Evolutionary conservation across 2,113 vertebrate species (phyloP).

Genomic region (Narcine bancroftii): DNA sequence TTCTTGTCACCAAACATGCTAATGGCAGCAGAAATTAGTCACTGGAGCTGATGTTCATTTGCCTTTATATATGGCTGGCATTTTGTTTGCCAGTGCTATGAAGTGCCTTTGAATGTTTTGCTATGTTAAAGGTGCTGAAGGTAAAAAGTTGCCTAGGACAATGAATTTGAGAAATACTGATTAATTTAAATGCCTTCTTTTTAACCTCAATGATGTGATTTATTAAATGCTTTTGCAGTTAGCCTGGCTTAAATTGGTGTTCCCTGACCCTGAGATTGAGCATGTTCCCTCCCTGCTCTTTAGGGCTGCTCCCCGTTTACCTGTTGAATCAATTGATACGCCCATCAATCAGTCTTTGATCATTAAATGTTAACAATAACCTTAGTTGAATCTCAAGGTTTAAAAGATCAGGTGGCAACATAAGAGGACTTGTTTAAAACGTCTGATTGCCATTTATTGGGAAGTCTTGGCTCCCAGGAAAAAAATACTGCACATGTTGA

Average conservation of each 20-base stretch:
- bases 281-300: background rate
- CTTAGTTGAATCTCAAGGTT: background rate
- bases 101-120: no score
- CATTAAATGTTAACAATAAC: background rate
- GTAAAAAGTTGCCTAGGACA: background rate
- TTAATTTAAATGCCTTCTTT: background rate
- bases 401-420: background rate
- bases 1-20: background rate
- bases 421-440: background rate
- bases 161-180: background rate
- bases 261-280: background rate
- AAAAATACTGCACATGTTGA: no score
- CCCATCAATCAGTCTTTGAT: background rate
- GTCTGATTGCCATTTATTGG: background rate
- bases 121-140: no score
- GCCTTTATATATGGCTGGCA: no score
- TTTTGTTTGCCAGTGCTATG: no score
- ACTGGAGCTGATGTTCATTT: no score
- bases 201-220: background rate
- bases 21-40: background rate
- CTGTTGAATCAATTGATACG: background rate
- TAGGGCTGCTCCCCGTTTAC: background rate
- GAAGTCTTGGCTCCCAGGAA: background rate
- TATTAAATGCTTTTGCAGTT: background rate
- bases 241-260: background rate